Conservation (phyloP, 2,888 invertebrate species). For the Carcina quercana region DNA sequence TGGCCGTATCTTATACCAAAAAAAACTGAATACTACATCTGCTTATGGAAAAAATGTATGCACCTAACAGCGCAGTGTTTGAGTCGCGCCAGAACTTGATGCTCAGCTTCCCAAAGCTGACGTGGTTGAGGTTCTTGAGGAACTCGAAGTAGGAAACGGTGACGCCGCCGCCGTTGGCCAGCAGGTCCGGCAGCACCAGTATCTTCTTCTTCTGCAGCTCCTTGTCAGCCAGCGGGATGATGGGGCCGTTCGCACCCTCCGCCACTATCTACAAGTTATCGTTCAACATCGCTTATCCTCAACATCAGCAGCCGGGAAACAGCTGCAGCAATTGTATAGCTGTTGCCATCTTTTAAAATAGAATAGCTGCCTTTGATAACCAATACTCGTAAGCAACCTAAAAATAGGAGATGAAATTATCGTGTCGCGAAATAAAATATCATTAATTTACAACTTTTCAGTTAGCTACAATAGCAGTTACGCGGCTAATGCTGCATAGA, state of each 20-base stretch:
- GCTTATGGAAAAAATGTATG: slow-evolving; percentile 11
- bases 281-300: not conserved
- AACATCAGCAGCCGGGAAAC: not conserved
- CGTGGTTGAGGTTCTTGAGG: slow-evolving; percentile 93
- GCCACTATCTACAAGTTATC: slow-evolving; percentile 89
- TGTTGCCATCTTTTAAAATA: not conserved
- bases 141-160: slow-evolving; percentile 95
- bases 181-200: slow-evolving; percentile 86
- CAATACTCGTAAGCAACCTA: too few relatives aligned
- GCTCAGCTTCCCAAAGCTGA: slow-evolving; percentile 88
- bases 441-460: too few relatives aligned
- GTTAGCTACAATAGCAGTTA: too few relatives aligned
- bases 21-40: too few relatives aligned
- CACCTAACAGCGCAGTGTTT: slow-evolving; percentile 85
- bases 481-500: too few relatives aligned
- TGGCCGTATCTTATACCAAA: too few relatives aligned
- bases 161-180: slow-evolving; percentile 88
- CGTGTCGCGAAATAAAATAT: too few relatives aligned
- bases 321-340: not conserved
- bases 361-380: too few relatives aligned
- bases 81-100: slow-evolving; percentile 93
- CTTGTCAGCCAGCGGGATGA: slow-evolving; percentile 87
- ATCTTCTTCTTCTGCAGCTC: slow-evolving; percentile 82
- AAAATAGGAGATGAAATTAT: too few relatives aligned
- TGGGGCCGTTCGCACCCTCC: slow-evolving; percentile 95